Percentiles rank a stretch among this genome's conserved stretches.
phyloP scores from a whole-genome alignment of 2,797 vertebrate species.

The Lutjanus campechanus region DNA sequence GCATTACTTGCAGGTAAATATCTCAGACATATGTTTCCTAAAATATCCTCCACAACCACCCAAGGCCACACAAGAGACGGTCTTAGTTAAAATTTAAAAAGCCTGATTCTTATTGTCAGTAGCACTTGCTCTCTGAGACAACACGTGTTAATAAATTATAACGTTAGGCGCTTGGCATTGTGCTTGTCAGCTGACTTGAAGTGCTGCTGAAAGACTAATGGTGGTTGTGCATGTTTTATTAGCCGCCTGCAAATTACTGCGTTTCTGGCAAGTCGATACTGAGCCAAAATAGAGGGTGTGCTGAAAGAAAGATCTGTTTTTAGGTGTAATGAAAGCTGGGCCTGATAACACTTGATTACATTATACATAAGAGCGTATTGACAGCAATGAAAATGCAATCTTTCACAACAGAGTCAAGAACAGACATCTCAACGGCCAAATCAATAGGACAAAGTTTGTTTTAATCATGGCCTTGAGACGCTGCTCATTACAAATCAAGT shows the following conservation, averaged over 20 bases:
- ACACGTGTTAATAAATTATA: slow-evolving; percentile 64
- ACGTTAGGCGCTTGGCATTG: slow-evolving; percentile 35
- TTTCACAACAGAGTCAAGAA: slow-evolving; percentile 40
- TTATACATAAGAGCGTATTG: slow-evolving; percentile 49
- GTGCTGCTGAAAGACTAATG: slow-evolving; percentile 60
- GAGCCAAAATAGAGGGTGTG: slow-evolving; percentile 27
- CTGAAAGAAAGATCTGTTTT: slow-evolving; percentile 43
- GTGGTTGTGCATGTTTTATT: slow-evolving; percentile 58
- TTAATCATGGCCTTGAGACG: slow-evolving; percentile 63
- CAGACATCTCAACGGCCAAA: slow-evolving; percentile 37
- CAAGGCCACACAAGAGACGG: slow-evolving; percentile 39
- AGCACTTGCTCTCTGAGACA: slow-evolving; percentile 30
- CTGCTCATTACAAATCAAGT: slow-evolving; percentile 62
- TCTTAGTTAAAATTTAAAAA: slow-evolving; percentile 38
- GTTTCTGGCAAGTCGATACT: slow-evolving; percentile 48
- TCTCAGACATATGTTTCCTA: slow-evolving; percentile 8
- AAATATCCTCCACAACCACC: slow-evolving; percentile 33
- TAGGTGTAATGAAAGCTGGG: slow-evolving; percentile 9
- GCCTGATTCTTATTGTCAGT: slow-evolving; percentile 39
- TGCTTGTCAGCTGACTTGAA: slow-evolving; percentile 41
- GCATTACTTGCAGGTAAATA: slow-evolving; percentile 28
- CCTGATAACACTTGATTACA: slow-evolving; percentile 33
- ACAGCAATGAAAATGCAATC: slow-evolving; percentile 25
- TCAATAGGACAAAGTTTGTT: slow-evolving; percentile 62
- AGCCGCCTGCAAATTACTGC: slow-evolving; percentile 45